These are phyloP conservation scores for Drosophila mimetica DNA, from an alignment of 2,888 invertebrate species.

Conservation along the genomic window DNA sequence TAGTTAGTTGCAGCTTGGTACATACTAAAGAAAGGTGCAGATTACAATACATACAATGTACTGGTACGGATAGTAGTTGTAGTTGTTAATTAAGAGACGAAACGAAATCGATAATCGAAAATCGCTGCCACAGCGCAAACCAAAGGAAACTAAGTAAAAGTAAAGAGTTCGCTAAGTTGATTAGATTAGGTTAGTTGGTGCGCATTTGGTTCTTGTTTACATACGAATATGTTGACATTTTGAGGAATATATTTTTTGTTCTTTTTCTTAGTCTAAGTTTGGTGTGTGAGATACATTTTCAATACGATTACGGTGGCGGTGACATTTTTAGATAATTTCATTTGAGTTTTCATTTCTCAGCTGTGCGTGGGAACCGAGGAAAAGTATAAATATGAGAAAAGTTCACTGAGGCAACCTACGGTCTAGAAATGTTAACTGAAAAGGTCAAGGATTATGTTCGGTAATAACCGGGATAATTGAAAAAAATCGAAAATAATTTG, in stretches of 20 bases:
- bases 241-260: constrained; percentile 22
- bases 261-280: constrained; percentile 36
- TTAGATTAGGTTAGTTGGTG: constrained; percentile 45
- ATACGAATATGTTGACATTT: constrained; percentile 56
- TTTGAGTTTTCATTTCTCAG: constrained; percentile 37
- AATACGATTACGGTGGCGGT: constrained; percentile 69
- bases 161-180: constrained; percentile 41
- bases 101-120: constrained; percentile 43
- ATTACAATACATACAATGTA: constrained; percentile 57
- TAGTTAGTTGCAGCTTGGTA: constrained; percentile 71
- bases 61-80: constrained; percentile 46
- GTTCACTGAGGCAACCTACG: constrained; percentile 24
- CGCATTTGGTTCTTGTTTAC: constrained; percentile 42
- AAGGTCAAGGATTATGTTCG: constrained; percentile 25
- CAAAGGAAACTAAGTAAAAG: constrained; percentile 45
- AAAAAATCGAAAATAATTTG: constrained; percentile 23
- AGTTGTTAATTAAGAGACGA: constrained; percentile 22
- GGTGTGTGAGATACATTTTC: constrained; percentile 68
- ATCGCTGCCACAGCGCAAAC: constrained; percentile 42
- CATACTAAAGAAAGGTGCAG: constrained; percentile 77
- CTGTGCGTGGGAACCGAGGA: constrained; percentile 65
- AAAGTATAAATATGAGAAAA: constrained; percentile 16
- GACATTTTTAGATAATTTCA: constrained; percentile 46
- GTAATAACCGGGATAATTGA: constrained; percentile 17
- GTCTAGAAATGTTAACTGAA: constrained; percentile 43